A percentile compares a stretch with the other conserved stretches of the same genome.
phyloP scores from a whole-genome alignment of 2,797 vertebrate genomes.

The Vespertilio murinus region DNA sequence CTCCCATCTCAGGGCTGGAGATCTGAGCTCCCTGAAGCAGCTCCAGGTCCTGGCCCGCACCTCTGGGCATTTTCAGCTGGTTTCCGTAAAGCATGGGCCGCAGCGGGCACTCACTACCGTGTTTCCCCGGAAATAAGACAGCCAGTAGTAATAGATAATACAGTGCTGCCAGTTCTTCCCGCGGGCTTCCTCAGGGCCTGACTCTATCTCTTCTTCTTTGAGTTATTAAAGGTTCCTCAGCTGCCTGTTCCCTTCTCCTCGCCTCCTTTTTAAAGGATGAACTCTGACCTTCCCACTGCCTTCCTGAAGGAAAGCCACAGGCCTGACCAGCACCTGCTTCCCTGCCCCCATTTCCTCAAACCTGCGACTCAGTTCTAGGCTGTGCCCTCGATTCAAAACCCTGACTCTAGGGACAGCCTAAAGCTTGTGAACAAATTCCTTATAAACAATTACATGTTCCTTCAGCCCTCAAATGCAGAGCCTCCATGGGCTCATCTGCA shows the following conservation, averaged over 20 bases:
- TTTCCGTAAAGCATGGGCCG: background rate
- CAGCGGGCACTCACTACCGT: background rate
- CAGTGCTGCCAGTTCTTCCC: background rate
- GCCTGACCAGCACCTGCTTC: background rate
- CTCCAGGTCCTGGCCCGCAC: background rate
- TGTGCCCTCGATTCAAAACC: conserved; percentile 6
- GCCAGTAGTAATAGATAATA: too few species aligned
- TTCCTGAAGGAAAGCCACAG: background rate
- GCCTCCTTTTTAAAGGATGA: background rate
- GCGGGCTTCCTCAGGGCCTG: background rate
- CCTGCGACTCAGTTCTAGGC: background rate
- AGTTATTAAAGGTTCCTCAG: background rate
- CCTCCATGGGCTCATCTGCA: background rate
- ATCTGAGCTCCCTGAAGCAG: background rate
- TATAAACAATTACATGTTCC: background rate
- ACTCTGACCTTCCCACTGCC: background rate
- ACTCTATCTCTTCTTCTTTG: background rate
- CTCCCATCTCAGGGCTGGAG: background rate
- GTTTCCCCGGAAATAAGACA: too few species aligned
- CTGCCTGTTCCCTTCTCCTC: background rate
- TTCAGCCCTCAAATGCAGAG: background rate
- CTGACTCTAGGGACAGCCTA: background rate
- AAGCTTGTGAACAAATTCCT: background rate
- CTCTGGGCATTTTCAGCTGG: background rate
- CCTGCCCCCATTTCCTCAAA: background rate